These are phyloP conservation scores for Lagopus leucura DNA, from an alignment of 2,113 vertebrate species.

Conservation along the genomic window DNA sequence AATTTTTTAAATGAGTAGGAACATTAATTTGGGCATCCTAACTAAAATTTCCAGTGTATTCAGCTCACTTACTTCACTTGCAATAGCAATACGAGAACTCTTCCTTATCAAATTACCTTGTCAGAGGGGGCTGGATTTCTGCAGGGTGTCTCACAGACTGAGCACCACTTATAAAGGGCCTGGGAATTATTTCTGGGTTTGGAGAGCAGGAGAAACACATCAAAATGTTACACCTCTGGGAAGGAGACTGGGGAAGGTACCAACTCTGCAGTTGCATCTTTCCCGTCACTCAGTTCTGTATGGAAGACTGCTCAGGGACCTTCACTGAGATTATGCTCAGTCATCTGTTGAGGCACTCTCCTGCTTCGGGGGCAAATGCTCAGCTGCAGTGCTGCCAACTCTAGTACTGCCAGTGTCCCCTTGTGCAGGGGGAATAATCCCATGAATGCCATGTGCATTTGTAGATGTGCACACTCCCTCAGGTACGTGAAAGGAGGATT, in stretches of 20 bases:
- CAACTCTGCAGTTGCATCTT: background rate
- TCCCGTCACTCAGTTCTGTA: background rate
- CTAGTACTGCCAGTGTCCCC: fast-evolving
- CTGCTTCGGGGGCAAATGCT: background rate
- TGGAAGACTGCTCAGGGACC: background rate
- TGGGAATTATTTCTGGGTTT: conserved; percentile 9
- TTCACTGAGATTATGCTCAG: background rate
- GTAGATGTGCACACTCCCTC: fast-evolving
- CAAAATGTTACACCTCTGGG: background rate
- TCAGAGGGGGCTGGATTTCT: background rate
- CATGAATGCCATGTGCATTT: fast-evolving
- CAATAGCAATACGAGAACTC: background rate
- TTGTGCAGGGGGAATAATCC: background rate
- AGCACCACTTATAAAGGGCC: background rate
- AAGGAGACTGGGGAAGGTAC: background rate
- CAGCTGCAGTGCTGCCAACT: background rate
- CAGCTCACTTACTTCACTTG: background rate
- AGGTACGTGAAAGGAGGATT: background rate
- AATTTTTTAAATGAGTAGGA: background rate
- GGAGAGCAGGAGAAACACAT: background rate
- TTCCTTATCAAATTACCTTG: background rate
- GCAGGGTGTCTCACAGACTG: background rate
- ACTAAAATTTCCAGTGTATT: background rate
- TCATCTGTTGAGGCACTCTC: background rate
- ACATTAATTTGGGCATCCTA: background rate